Base-by-base conservation (phyloP, 2,113 vertebrate genomes). In the Neodon shergylaensis region DNA sequence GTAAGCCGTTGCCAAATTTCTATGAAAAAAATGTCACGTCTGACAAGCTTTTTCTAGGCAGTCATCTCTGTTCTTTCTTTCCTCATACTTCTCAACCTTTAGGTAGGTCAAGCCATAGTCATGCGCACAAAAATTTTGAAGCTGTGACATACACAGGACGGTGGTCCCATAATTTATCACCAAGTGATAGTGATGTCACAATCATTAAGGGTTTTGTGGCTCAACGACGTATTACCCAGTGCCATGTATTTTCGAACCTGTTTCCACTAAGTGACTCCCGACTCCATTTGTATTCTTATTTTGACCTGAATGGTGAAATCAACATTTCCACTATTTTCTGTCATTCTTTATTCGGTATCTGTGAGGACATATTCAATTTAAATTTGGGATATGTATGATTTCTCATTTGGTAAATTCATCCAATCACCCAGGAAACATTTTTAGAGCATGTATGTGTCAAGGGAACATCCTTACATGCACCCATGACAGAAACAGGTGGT, bases 391-490 rank as follows among this genome's bases (percentile, higher is more conserved):
- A 13, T 54, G 21, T 77, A n/a, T 44, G 47, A 33, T 86, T 94
- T 21, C 68, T 95, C 52, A 89, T 82, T 61, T 86, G 76, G 31
- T 78, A 82, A 94, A 21, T 81, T 77, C 49, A 90, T 65, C 83
- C 14, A 52, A 7, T 52, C 13, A 76, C 9, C 36, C 36, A 65
- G 42, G 8, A 92, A 95, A 92, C 54, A 90, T 28, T 91, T 47
- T 63, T 5, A 79, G 7, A 54, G 21, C 8, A 94, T 24, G 24
- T n/a, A 24, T 13, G 0, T 52, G 83, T 7, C 42, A 96, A 13
- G 3, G 54, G 26, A 90, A 90, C 0, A 93, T 4, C 28, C 47
- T 11, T 16, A 49, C 26, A 83, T 17, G n/a, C 16, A 87, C 7
- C 74, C 4, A 77, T 8, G 28, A 88, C 28, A 89, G 61, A 76